These are phyloP conservation scores for Aradus depressus DNA, from an alignment of 2,888 invertebrate genomes.

Conservation along the genomic window DNA sequence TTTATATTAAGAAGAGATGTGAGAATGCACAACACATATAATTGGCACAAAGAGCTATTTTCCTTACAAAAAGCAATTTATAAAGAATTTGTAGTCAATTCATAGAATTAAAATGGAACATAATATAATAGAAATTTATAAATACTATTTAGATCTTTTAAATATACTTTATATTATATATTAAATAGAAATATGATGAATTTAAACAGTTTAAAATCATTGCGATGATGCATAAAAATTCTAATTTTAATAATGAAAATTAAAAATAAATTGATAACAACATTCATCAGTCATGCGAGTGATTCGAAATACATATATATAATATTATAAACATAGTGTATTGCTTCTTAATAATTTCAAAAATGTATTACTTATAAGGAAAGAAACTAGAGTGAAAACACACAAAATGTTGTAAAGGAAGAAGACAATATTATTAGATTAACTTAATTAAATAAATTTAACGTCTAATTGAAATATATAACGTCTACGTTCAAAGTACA, in stretches of 20 bases:
- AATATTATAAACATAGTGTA: conserved; percentile 9
- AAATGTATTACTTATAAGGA: conserved; percentile 4
- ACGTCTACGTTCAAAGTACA: too few species aligned
- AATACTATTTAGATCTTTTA: conserved; percentile 6
- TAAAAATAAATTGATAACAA: conserved; percentile 6
- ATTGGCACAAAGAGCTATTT: conserved; percentile 28
- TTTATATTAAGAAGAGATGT: conserved; percentile 25
- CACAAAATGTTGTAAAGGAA: not conserved
- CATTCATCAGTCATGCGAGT: conserved; percentile 15
- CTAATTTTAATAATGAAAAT: conserved; percentile 12
- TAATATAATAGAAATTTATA: conserved; percentile 16
- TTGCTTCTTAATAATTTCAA: conserved; percentile 10
- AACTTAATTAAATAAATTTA: too few species aligned
- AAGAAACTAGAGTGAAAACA: conserved; percentile 8
- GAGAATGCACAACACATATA: conserved; percentile 27
- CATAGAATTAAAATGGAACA: conserved; percentile 5
- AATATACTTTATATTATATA: conserved; percentile 4
- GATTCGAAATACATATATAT: conserved; percentile 2
- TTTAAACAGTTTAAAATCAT: conserved; percentile 11
- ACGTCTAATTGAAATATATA: too few species aligned
- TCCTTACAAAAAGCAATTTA: conserved; percentile 22
- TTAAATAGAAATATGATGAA: conserved; percentile 13
- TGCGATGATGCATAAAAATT: not conserved
- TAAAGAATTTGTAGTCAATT: conserved; percentile 10
- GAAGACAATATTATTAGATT: too few species aligned